phyloP scores from a whole-genome alignment of 1,140 invertebrate genomes.

The Tetramorium simillimum region DNA sequence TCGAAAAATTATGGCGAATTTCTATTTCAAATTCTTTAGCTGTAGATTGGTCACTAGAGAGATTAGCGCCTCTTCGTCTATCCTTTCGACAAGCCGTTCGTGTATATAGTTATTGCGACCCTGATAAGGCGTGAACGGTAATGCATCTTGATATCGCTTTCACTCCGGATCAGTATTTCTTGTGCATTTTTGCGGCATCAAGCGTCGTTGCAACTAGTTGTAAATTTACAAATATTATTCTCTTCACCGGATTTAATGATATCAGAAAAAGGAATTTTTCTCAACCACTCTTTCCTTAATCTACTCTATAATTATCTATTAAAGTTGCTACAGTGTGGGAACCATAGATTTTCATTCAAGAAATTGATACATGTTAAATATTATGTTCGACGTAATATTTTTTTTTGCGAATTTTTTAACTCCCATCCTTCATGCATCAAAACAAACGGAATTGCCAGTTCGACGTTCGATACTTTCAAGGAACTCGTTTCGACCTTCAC shows the following conservation, averaged over 20 bases:
- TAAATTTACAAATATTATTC: not conserved
- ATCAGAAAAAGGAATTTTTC: not conserved
- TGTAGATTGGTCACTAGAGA: not conserved
- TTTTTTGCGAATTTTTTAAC: not conserved
- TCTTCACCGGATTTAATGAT: not conserved
- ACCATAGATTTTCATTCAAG: not conserved
- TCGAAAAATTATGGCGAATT: not conserved
- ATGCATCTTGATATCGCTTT: constrained; percentile 57
- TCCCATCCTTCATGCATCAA: not conserved
- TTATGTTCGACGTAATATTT: not conserved
- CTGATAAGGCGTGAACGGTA: constrained; percentile 43
- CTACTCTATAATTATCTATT: not conserved
- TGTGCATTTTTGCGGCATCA: constrained; percentile 11
- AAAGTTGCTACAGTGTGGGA: not conserved
- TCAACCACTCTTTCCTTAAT: not conserved
- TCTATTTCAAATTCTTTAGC: not conserved
- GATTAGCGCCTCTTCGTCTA: constrained; percentile 19
- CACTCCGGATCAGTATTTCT: constrained; percentile 47
- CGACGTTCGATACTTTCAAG: not conserved
- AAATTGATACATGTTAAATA: not conserved
- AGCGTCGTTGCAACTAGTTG: not conserved
- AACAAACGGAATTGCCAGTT: not conserved
- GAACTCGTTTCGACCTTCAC: not conserved
- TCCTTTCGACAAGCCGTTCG: constrained; percentile 9
- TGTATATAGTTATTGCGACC: constrained; percentile 57